Base-by-base conservation (phyloP, 2,113 vertebrate species). In the Lepisosteus osseus region DNA sequence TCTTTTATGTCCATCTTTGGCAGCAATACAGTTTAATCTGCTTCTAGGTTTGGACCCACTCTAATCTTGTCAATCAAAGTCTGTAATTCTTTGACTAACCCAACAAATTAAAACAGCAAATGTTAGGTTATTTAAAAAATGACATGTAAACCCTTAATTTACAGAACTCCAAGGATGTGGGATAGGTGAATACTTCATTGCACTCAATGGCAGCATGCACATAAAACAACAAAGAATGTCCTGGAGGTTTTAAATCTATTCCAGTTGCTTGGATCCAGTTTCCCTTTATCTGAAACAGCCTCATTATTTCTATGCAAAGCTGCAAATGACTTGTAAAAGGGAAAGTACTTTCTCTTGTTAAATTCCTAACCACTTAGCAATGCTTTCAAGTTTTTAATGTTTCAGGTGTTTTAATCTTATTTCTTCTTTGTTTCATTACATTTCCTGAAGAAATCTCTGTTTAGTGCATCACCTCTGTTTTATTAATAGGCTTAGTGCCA, bases 271-370 rank as follows among this genome's bases (percentile, higher is more conserved):
- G 71, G 71, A 66, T 63, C 42, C 40, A 66, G 42, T 69, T 69
- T 51, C 71, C 54, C 51, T 54, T 73, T 63, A 47, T 73, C 54
- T 69, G 41, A 69, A 76, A 76, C 61, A 43, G 56, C 55, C 71
- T 76, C 75, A 73, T 76, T 76, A 76, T 76, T 76, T 76, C 55
- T 54, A 65, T 68, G 13, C 67, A 61, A 76, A 65, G 54, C 71
- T 41, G 54, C 62, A 72, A 69, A 72, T 65, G 66, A 72, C 61
- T 69, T 72, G 75, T 72, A 69, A 65, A 72, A 69, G 57, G 66
- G 67, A 69, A 76, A 15, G 29, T 65, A 51, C 51, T 54, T 62
- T 69, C 54, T 76, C 61, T 76, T 61, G 71, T 70, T 72, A 76
- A 76, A 76, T 73, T 69, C 61, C 74, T 72, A 40, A 68, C 54